Evolutionary conservation across 2,113 vertebrate species (phyloP), one percentile per base, ranked within the genome.

Genomic region (Mola mola): DNA sequence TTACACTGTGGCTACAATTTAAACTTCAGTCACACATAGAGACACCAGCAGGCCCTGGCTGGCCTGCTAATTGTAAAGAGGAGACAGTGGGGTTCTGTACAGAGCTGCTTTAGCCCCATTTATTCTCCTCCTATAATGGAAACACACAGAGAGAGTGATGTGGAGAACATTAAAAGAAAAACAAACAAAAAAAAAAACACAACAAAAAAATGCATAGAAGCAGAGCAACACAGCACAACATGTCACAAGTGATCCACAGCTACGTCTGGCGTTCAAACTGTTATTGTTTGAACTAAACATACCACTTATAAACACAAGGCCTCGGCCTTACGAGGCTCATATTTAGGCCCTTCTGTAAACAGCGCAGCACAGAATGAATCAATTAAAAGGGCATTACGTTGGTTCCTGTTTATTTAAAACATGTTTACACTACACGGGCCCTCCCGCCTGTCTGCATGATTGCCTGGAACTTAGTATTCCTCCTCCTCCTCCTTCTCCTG

Each of bases 381-480:
- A 92, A 93, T 93, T 93, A 93, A 93, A 92, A 90, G 87, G 87
- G 89, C 92, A 93, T 93, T 93, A 91, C 80, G 75, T 87, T 80
- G 90, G 89, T 93, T 93, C 92, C 92, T 93, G 92, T 93, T 93
- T 93, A 93, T 92, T 92, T 93, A 89, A 92, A 91, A 91, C 87
- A 88, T 93, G 91, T 93, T 93, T 93, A 93, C 90, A 87, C 91
- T 91, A 82, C 77, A 79, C 40, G 71, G 86, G 80, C 88, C 89
- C 76, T 87, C 86, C 86, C 59, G 84, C 86, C 81, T 77, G 85
- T 83, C 83, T 85, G 81, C 84, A 77, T 90, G 86, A 90, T 90
- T 84, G 84, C 87, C 82, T 91, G 85, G 86, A 89, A 89, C 90
- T 87, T 83, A 47, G 63, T 76, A 72, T 79, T 67, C 65, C 76